Evolutionary conservation across 2,888 invertebrate genomes (phyloP).

Genomic region (Ormyrus pomaceus): DNA sequence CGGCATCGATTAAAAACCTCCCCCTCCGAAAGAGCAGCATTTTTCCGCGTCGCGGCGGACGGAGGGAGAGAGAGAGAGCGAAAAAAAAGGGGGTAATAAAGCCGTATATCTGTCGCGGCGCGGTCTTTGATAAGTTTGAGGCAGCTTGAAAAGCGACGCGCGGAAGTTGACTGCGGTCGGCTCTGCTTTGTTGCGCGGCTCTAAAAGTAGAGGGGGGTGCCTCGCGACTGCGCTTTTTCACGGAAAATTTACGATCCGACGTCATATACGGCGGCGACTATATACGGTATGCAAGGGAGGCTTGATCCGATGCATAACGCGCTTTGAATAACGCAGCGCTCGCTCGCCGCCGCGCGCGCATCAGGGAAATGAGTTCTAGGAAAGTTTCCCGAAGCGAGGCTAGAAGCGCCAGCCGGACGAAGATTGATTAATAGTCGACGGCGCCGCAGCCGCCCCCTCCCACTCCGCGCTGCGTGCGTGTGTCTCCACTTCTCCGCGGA

Average conservation of each 20-base stretch:
- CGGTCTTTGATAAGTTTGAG: slow-evolving; percentile 18
- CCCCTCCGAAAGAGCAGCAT: too few species aligned
- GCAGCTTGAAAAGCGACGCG: slow-evolving; percentile 22
- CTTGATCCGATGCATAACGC: slow-evolving; percentile 49
- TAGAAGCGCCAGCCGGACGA: slow-evolving; percentile 39
- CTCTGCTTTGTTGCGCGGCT: slow-evolving; percentile 14
- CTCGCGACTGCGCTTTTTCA: slow-evolving; percentile 4
- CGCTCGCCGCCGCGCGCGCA: slow-evolving; percentile 32
- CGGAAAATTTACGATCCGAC: slow-evolving; percentile 49
- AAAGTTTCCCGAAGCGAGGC: slow-evolving; percentile 38
- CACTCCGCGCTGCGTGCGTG: neutral
- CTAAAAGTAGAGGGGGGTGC: neutral
- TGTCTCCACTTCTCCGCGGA: too few species aligned
- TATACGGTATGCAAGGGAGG: neutral
- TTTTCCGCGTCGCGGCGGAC: neutral
- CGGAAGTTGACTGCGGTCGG: slow-evolving; percentile 6
- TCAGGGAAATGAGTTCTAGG: slow-evolving; percentile 56
- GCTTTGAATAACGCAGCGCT: slow-evolving; percentile 45
- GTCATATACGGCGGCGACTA: neutral
- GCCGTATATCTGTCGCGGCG: neutral
- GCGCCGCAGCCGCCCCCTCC: neutral
- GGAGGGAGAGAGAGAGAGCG: neutral
- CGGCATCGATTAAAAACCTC: too few species aligned
- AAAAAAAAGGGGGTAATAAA: neutral
- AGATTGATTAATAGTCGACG: slow-evolving; percentile 53